Base-by-base conservation (phyloP, 2,888 invertebrate species). In the Synanthedon andrenaeformis region DNA sequence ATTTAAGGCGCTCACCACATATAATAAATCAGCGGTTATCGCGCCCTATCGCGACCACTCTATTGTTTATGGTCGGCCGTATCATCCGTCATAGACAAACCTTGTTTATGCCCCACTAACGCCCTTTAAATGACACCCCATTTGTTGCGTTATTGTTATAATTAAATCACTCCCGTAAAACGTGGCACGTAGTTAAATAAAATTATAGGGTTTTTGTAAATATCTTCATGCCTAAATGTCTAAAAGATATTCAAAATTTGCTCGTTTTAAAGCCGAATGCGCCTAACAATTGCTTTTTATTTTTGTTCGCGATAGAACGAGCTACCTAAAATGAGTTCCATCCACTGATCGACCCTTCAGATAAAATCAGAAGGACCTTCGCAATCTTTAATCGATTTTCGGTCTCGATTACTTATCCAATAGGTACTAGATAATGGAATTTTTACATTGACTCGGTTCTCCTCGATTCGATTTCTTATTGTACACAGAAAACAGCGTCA, bases 1-100 rank as follows among this genome's bases (percentile, higher is more conserved):
- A 82, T 82, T 78, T 71, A 76, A 72, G 74, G 68, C 70, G 65
- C 64, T 67, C 53, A 51, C 62, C 58, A 62, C 62, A 63, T 63
- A 66, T 73, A 62, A 82, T 84, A 80, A 82, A 80, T 84, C 83
- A 79, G 61, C 56, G 59, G 67, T 68, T 82, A 82, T 83, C 82
- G 70, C 62, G 57, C 64, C 57, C 69, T 78, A 82, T 79, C 80
- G 71, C 53, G 55, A 17, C 66, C 69, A 67, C 66, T 71, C 76
- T 66, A 79, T 80, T 82, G 80, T 83, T 75, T 81, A 75, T 76
- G 75, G 72, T 68, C 65, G 67, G 59, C 61, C 62, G 66, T 70
- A 71, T 77, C 79, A 74, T 80, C 72, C 72, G 79, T 82, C 81
- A 81, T 63, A 63, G 63, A 63, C 64, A 63, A 62, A 58, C 56